phyloP scores from a whole-genome alignment of 2,113 vertebrate species.

The Hoplias malabaricus region DNA sequence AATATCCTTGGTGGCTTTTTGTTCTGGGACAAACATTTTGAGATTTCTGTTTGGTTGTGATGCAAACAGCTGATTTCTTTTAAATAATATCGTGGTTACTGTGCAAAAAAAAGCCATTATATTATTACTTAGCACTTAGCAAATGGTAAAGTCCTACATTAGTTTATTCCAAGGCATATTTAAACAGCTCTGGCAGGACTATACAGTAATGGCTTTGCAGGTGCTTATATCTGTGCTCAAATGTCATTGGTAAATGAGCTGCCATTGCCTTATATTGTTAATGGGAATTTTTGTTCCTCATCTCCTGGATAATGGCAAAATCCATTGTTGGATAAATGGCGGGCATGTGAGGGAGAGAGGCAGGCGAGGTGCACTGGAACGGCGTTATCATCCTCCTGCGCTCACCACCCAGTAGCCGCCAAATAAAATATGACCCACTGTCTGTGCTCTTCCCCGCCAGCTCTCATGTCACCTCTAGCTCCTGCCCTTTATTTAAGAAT shows the following conservation, averaged over 20 bases:
- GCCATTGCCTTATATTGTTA: slow-evolving; percentile 36
- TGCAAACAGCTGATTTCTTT: neutral
- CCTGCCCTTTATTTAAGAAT: slow-evolving; percentile 50
- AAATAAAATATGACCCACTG: slow-evolving; percentile 43
- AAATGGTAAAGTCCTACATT: neutral
- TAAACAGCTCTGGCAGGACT: neutral
- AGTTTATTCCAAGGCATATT: slow-evolving; percentile 13
- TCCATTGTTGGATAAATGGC: slow-evolving; percentile 47
- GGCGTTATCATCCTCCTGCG: slow-evolving; percentile 34
- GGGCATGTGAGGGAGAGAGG: slow-evolving; percentile 27
- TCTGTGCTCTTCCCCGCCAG: slow-evolving; percentile 23
- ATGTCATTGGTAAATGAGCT: slow-evolving; percentile 42
- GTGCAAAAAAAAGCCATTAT: neutral
- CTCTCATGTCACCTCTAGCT: slow-evolving; percentile 41
- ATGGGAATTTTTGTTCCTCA: slow-evolving; percentile 40
- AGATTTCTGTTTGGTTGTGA: neutral
- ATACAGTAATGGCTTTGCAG: slow-evolving; percentile 13
- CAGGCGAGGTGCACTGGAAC: neutral
- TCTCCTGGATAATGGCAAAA: slow-evolving; percentile 42
- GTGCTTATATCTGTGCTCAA: slow-evolving; percentile 16
- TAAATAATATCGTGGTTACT: neutral
- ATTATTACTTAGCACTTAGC: too few species aligned
- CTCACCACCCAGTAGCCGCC: slow-evolving; percentile 30
- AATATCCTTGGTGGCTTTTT: too few species aligned
- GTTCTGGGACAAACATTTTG: neutral